Conservation (phyloP, 2,797 vertebrate species). For the Trematomus bernacchii region DNA sequence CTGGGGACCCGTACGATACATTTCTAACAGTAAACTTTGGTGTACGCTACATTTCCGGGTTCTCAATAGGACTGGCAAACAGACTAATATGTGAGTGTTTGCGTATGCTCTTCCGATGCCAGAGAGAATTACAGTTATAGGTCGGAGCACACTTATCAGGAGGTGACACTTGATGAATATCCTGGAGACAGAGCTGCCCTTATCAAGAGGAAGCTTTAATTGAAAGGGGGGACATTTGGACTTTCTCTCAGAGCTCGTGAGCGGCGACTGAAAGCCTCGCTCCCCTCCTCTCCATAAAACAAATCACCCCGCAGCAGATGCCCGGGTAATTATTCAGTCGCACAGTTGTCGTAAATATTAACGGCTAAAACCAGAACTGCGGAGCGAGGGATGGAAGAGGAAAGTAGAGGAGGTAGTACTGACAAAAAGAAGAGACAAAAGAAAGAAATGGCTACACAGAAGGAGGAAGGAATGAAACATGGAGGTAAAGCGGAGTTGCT, state of each 20-base stretch:
- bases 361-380: constrained; percentile 59
- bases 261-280: constrained; percentile 47
- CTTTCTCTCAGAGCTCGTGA: constrained; percentile 63
- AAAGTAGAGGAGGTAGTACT: constrained; percentile 4
- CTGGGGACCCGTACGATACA: no score
- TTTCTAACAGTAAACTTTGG: no score
- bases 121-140: constrained; percentile 74
- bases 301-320: constrained; percentile 86
- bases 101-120: constrained; percentile 40
- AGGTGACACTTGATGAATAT: constrained; percentile 79
- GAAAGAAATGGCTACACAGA: constrained; percentile 34
- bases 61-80: no score
- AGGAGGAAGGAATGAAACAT: constrained; percentile 43
- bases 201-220: constrained; percentile 82
- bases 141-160: constrained; percentile 74
- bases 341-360: constrained; percentile 83
- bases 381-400: constrained; percentile 27
- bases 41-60: no score
- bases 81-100: constrained; percentile 41
- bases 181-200: constrained; percentile 76
- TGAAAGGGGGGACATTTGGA: constrained; percentile 83
- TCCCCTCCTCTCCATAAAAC: constrained; percentile 75
- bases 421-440: constrained; percentile 42
- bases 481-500: constrained; percentile 50
- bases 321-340: constrained; percentile 85